Evolutionary conservation across 2,797 vertebrate genomes (phyloP), one percentile per base, ranked within the genome.

Genomic region (Darevskia nairensis): DNA sequence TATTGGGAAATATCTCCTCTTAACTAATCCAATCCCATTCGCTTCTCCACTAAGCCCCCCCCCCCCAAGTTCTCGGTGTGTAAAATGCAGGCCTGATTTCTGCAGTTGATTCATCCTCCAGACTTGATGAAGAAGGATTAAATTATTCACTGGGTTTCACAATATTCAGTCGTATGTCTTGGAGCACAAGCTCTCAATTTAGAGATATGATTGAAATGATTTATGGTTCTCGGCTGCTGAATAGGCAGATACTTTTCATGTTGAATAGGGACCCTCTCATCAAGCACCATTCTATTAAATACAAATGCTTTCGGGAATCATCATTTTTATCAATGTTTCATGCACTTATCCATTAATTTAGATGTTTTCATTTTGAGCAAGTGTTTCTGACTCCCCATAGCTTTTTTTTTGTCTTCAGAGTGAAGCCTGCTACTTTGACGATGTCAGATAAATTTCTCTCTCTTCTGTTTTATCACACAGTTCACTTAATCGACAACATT

Each of bases 211-310:
- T 77, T 82, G 84, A 71, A 77, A 71, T 59, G 72, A 82, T 86
- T 82, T 86, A 68, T 32, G 10, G 32, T 44, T 86, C 69, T 41
- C 61, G 77, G 72, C 69, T 29, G 59, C 59, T 71, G 78, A 86
- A 82, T 41, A 89, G 74, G 46, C 74, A 82, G 79, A 41, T 27
- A 81, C 39, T 44, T 82, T 82, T 66, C 80, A 35, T 68, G n/a
- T 89, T 64, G 88, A 86, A 89, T 32, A 77, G 3, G 6, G 13
- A 29, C 8, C 69, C 25, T 77, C 71, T 81, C 59, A 82, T 86
- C 79, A 82, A 71, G 35, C 61, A 82, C 50, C 71, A 77, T 64
- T 86, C 84, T 59, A 78, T 86, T 86, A 89, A 89, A 82, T 61
- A 78, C 35, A 82, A 69, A 86, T 59, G 64, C 84, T 78, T 69